Evolutionary conservation across 2,888 invertebrate genomes (phyloP), one percentile per base, ranked within the genome.

Genomic region (Magallana nippona): DNA sequence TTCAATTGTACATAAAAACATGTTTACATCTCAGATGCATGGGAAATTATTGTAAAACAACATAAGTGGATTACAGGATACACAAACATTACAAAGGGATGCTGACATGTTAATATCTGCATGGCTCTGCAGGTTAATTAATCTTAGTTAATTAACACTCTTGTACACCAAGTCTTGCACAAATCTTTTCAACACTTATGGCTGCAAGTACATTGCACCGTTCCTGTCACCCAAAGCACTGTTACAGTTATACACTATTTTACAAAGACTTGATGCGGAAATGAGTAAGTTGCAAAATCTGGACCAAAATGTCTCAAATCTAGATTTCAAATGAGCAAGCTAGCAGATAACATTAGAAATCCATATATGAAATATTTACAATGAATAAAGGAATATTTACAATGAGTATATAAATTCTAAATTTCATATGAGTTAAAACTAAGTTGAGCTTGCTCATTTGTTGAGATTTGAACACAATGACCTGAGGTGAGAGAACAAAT

Each of bases 401-500:
- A 44, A 44, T 44, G 5, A 44, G 44, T 44, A 44, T 44, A 8
- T 44, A 44, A 44, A 44, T 8, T 44, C 0, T 44, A 5, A 44
- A 8, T 44, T 44, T 44, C 44, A 8, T 44, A 44, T 44, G 44
- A 8, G 8, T 44, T 44, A 8, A 44, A 44, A 5, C 22, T 11
- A 11, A 19, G 10, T 22, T 27, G 10, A 63, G 22, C 22, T 27
- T 32, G 32, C 19, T 71, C 27, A 71, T 15, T 3, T 2, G 32
- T 27, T 32, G 32, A 71, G 71, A 81, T 62, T 58, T 44, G 55
- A 32, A 19, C 56, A 32, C n/a, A 71, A 56, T 60, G 19, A 13
- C 62, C 55, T 80, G 71, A 60, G 63, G 77, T 84, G 80, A 82
- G 80, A 22, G 79, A 71, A 79, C 79, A 84, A 82, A 82, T 79